Base-by-base conservation (phyloP, 1,140 invertebrate species). In the Rhynchophorus ferrugineus region DNA sequence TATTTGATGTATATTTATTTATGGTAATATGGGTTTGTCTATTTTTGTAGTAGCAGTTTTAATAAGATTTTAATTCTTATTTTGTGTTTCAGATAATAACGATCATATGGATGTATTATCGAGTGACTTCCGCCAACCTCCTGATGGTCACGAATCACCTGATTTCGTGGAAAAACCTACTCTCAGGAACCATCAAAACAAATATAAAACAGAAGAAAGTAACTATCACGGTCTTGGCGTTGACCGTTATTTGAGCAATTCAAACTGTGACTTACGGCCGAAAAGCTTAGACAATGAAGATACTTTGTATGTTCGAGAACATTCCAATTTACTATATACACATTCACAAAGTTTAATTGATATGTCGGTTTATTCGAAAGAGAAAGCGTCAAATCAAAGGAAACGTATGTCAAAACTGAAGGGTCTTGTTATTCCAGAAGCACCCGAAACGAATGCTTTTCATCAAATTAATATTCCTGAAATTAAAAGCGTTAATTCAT, bases 91-190 rank as follows among this genome's bases (percentile, higher is more conserved):
- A 63, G 61, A 59, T 57, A 52, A 53, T 16, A 20, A 58, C 56
- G 56, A 54, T 37, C 58, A 34, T 54, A 68, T 68, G 64, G 63
- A 64, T 49, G 56, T 56, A 57, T 63, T 57, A 34, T 58, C 63
- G 41, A 68, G 56, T 57, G 58, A 61, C 61, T 83, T 83, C 19
- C 78, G 89, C 56, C 78, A 89, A 62, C 89, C 89, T 53, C 88
- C 89, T 39, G 89, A 92, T 71, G 89, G 89, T 58, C 85, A 90
- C 66, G 89, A 92, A 67, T 91, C 89, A 71, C 88, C 82, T 19
- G 83, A 84, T 60, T 83, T 81, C 50, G 74, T 82, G 54, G 84
- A 88, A 68, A 81, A 73, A 21, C 38, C 18, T 34, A n/a, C 41
- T 13, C 37, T 24, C 7, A 21, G n/a, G 6, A 19, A 13, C 11